phyloP scores from a whole-genome alignment of 1,140 invertebrate genomes.

The Eufriesea mexicana region DNA sequence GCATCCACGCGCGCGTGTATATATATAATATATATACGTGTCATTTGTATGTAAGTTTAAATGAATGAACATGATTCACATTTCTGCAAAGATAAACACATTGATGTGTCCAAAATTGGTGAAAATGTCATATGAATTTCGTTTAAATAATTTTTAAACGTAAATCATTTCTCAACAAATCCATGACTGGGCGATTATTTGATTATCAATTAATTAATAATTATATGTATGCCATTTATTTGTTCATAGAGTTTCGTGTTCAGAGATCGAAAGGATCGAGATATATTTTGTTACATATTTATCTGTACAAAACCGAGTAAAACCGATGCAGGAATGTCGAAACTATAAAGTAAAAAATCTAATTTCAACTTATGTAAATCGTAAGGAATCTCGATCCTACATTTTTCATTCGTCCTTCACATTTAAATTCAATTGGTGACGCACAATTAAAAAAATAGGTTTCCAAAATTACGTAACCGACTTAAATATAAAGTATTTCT shows the following conservation, averaged over 20 bases:
- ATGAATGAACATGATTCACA: slow-evolving; percentile 51
- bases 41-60: slow-evolving; percentile 46
- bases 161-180: slow-evolving; percentile 49
- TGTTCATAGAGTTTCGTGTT: neutral
- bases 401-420: neutral
- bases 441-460: neutral
- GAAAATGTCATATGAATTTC: slow-evolving; percentile 30
- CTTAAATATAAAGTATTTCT: slow-evolving; percentile 16
- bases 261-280: slow-evolving; percentile 4
- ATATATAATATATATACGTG: slow-evolving; percentile 50
- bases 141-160: slow-evolving; percentile 29
- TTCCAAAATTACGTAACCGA: neutral
- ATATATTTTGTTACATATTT: neutral
- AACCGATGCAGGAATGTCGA: neutral
- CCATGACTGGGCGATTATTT: slow-evolving; percentile 65
- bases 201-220: slow-evolving; percentile 21
- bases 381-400: neutral
- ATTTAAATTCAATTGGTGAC: neutral
- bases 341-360: neutral
- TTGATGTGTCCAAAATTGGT: slow-evolving; percentile 34
- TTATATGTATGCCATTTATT: slow-evolving; percentile 22
- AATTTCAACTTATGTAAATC: neutral
- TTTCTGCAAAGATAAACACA: slow-evolving; percentile 57
- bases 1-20: slow-evolving; percentile 43
- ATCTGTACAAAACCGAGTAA: slow-evolving; percentile 31